Conservation (phyloP, 1,140 invertebrate species). For the Danaus plexippus region DNA sequence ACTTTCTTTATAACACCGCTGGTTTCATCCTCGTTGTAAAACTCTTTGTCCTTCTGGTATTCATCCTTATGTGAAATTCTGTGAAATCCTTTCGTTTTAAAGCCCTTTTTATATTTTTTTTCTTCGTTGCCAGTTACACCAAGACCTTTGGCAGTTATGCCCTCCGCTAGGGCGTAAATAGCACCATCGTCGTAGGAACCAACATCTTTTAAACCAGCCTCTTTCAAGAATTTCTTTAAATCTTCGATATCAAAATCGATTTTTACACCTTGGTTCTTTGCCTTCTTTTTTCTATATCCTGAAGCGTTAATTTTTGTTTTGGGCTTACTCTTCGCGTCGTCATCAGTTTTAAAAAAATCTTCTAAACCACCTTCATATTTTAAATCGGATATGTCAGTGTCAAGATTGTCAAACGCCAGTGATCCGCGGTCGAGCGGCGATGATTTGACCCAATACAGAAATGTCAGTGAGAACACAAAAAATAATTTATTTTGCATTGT, state of each 20-base stretch:
- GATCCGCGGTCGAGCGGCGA: slow-evolving; percentile 29
- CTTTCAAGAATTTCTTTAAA: slow-evolving; percentile 60
- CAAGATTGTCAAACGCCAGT: slow-evolving; percentile 40
- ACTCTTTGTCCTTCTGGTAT: slow-evolving; percentile 80
- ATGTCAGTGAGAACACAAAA: slow-evolving; percentile 43
- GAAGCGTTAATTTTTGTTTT: slow-evolving; percentile 29
- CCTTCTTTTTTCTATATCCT: slow-evolving; percentile 42
- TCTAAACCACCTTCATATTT: slow-evolving; percentile 46
- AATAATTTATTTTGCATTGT: slow-evolving; percentile 46
- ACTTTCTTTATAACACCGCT: slow-evolving; percentile 75
- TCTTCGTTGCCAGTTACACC: slow-evolving; percentile 60
- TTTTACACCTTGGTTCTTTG: slow-evolving; percentile 67
- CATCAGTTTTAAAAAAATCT: slow-evolving; percentile 47
- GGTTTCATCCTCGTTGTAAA: slow-evolving; percentile 78
- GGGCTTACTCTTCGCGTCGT: slow-evolving; percentile 23
- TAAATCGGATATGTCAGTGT: slow-evolving; percentile 42
- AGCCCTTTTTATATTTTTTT: slow-evolving; percentile 75
- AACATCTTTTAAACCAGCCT: slow-evolving; percentile 44
- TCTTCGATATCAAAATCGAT: slow-evolving; percentile 55
- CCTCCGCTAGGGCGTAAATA: slow-evolving; percentile 51
- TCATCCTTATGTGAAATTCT: slow-evolving; percentile 81
- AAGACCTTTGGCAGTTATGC: slow-evolving; percentile 42
- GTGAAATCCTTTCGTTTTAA: slow-evolving; percentile 78
- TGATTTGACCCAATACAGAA: slow-evolving; percentile 40
- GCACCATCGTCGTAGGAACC: slow-evolving; percentile 52